Base-by-base conservation (phyloP, 2,888 invertebrate species). In the Antheraea yamamai region DNA sequence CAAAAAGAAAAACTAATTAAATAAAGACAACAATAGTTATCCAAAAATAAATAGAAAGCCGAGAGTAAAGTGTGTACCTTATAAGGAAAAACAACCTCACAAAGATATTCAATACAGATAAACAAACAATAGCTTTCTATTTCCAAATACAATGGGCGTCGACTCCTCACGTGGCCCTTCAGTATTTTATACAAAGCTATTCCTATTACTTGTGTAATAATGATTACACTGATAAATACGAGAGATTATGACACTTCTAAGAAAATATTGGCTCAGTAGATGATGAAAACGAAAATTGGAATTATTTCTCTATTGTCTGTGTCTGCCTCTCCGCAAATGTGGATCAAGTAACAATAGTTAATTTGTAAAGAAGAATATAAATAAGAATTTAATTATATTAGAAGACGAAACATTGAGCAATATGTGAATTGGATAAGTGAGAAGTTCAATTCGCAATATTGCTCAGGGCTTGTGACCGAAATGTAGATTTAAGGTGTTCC, bases 81-180 rank as follows among this genome's bases (percentile, higher is more conserved):
- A 61, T 10, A 61, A 3, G 61, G n/a, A 61, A 7, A 20, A 10
- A n/a, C 47, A n/a, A 23, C 23, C 4, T 61, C 23, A 61, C 61
- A 61, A 61, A 61, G 61, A n/a, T 61, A 61, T 61, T 61, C n/a
- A 61, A 61, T 61, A 61, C n/a, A 61, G 6, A 61, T 61, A 61
- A 61, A 61, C 23, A 61, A 61, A 61, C 61, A 61, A 61, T 61
- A 61, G 20, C 18, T 61, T 61, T n/a, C 61, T 61, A 61, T 61
- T 55, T 61, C 61, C 61, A 61, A n/a, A 61, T 55, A 61, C 61
- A 61, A 61, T 61, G 23, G n/a, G 20, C 4, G 7, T 23, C 10
- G 61, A 10, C 61, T n/a, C n/a, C 61, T 10, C 10, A n/a, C n/a
- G 23, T 61, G 61, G 7, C 61, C 61, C 23, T 61, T 23, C 8